phyloP scores from a whole-genome alignment of 2,888 invertebrate species.

The Patella pellucida region DNA sequence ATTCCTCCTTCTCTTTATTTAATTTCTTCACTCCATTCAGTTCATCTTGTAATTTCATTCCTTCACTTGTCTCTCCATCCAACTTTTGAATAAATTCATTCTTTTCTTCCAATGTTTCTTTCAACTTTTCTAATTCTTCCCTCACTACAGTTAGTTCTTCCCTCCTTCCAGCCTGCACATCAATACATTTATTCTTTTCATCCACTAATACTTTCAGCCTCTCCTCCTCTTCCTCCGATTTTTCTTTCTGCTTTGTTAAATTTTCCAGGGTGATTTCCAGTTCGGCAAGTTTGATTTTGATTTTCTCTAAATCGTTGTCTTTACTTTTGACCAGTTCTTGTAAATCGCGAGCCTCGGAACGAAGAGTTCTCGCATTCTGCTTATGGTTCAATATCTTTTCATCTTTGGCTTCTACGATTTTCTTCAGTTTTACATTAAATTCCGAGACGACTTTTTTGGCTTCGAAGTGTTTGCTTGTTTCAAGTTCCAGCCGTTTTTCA shows the following conservation, averaged over 20 bases:
- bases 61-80: conserved; percentile 16
- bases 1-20: conserved; percentile 26
- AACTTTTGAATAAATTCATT: conserved; percentile 26
- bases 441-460: conserved; percentile 33
- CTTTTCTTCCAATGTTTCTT: conserved; percentile 47
- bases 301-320: conserved; percentile 11
- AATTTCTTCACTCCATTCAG: conserved; percentile 20
- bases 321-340: conserved; percentile 18
- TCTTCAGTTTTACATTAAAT: conserved; percentile 30
- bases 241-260: conserved; percentile 21
- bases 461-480: conserved; percentile 23
- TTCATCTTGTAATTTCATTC: not conserved
- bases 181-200: conserved; percentile 20
- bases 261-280: conserved; percentile 29
- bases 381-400: conserved; percentile 20
- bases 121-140: conserved; percentile 76
- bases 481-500: conserved; percentile 35
- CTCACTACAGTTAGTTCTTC: conserved; percentile 66
- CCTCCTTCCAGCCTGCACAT: conserved; percentile 23
- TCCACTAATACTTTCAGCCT: conserved; percentile 15
- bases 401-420: conserved; percentile 16
- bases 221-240: conserved; percentile 16
- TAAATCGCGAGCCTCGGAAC: conserved; percentile 9
- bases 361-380: conserved; percentile 18
- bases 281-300: conserved; percentile 15